These are phyloP conservation scores for Daptonema setosum DNA, from an alignment of 2,888 invertebrate genomes.

Conservation along the genomic window DNA sequence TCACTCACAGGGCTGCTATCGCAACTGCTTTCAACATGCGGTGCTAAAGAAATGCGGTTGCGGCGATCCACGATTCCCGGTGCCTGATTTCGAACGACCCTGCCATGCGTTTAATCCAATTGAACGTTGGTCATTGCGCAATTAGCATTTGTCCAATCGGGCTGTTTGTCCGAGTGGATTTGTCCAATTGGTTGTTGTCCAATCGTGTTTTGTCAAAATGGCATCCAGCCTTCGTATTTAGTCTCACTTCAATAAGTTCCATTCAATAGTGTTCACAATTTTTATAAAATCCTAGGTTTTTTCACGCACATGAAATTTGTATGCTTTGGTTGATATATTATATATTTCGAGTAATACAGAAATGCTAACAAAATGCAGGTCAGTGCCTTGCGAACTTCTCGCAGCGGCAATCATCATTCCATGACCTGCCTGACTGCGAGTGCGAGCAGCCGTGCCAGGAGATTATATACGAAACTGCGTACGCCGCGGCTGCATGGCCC, in stretches of 20 bases:
- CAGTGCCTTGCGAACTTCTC: neutral
- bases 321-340: too few species aligned
- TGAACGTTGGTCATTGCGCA: slow-evolving; percentile 17
- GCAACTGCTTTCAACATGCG: slow-evolving; percentile 24
- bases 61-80: slow-evolving; percentile 25
- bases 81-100: slow-evolving; percentile 17
- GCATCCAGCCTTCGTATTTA: too few species aligned
- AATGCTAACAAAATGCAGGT: too few species aligned
- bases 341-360: too few species aligned
- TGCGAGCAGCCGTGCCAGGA: slow-evolving; percentile 11
- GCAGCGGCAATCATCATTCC: neutral
- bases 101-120: slow-evolving; percentile 16
- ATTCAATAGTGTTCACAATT: too few species aligned
- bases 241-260: too few species aligned
- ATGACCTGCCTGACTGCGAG: slow-evolving; percentile 9
- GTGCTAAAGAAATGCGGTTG: slow-evolving; percentile 22
- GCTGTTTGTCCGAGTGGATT: too few species aligned
- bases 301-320: too few species aligned
- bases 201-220: too few species aligned
- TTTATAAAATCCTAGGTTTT: too few species aligned
- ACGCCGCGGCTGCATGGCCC: slow-evolving; percentile 9
- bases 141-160: too few species aligned
- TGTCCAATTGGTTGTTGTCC: too few species aligned
- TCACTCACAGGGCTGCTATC: slow-evolving; percentile 24
- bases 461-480: slow-evolving; percentile 5